phyloP scores from a whole-genome alignment of 2,888 invertebrate genomes.

The Philhelius pedissequus region DNA sequence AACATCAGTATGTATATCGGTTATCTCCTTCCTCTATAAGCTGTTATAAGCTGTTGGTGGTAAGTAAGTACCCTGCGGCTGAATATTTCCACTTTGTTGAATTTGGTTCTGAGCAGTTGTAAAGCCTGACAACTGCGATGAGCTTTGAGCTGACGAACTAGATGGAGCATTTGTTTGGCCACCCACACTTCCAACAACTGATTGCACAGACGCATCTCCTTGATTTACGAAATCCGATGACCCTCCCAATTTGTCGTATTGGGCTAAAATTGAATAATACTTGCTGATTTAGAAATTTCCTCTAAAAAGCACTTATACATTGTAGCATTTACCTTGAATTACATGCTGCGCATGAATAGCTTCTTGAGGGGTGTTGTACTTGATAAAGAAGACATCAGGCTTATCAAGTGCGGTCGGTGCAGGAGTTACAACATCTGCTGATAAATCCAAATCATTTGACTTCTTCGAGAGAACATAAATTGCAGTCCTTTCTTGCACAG shows the following conservation, averaged over 20 bases:
- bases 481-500: slow-evolving; percentile 77
- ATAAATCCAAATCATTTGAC: slow-evolving; percentile 73
- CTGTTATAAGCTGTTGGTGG: slow-evolving; percentile 23
- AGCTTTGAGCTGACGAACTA: not conserved
- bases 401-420: slow-evolving; percentile 73
- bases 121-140: not conserved
- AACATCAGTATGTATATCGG: not conserved
- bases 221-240: slow-evolving; percentile 73
- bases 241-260: slow-evolving; percentile 76
- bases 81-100: slow-evolving; percentile 5
- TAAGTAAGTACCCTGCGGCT: slow-evolving; percentile 7
- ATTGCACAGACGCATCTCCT: slow-evolving; percentile 74
- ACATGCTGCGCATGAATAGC: slow-evolving; percentile 76
- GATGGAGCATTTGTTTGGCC: slow-evolving; percentile 5
- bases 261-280: slow-evolving; percentile 69
- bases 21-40: slow-evolving; percentile 26
- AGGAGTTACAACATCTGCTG: slow-evolving; percentile 75
- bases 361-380: slow-evolving; percentile 77
- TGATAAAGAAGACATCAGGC: slow-evolving; percentile 78
- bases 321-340: slow-evolving; percentile 74
- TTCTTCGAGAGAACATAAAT: slow-evolving; percentile 78
- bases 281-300: not conserved
- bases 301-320: not conserved
- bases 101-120: slow-evolving; percentile 8
- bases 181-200: slow-evolving; percentile 74